A percentile compares a stretch with the other conserved stretches of the same genome.
These are phyloP conservation scores for Sebastes kiyomatsui DNA, from an alignment of 2,797 vertebrate genomes.

Conservation along the genomic window DNA sequence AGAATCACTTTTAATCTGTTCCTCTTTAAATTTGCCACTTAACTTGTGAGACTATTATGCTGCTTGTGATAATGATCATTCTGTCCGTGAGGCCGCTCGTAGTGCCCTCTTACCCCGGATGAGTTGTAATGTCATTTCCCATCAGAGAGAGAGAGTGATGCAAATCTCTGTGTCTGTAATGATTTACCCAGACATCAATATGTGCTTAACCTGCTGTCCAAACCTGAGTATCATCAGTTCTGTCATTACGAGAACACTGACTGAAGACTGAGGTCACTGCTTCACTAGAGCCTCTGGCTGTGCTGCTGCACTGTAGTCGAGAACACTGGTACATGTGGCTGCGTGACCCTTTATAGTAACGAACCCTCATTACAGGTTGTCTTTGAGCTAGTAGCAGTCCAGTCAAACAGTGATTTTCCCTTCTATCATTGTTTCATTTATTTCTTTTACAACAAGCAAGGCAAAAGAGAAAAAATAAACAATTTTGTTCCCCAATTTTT, in stretches of 20 bases:
- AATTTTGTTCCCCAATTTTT: too few relatives aligned
- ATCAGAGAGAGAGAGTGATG: conserved; percentile 35
- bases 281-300: background rate
- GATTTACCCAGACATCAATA: conserved; percentile 64
- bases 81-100: background rate
- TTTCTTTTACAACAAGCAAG: background rate
- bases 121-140: conserved; percentile 21
- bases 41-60: background rate
- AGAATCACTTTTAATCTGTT: background rate
- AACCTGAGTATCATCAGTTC: background rate
- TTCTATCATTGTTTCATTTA: background rate
- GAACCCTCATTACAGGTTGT: background rate
- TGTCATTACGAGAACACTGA: background rate
- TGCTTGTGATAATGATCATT: background rate
- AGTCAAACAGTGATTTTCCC: background rate
- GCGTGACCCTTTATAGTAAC: background rate
- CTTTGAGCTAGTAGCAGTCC: background rate
- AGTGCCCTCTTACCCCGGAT: background rate
- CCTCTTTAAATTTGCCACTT: background rate
- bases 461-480: background rate
- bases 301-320: background rate
- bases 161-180: conserved; percentile 33
- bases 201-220: conserved; percentile 40
- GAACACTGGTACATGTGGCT: background rate
- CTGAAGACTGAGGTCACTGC: background rate